Evolutionary conservation across 2,797 vertebrate species (phyloP), one percentile per base, ranked within the genome.

Genomic region (Threskiornis aethiopicus): DNA sequence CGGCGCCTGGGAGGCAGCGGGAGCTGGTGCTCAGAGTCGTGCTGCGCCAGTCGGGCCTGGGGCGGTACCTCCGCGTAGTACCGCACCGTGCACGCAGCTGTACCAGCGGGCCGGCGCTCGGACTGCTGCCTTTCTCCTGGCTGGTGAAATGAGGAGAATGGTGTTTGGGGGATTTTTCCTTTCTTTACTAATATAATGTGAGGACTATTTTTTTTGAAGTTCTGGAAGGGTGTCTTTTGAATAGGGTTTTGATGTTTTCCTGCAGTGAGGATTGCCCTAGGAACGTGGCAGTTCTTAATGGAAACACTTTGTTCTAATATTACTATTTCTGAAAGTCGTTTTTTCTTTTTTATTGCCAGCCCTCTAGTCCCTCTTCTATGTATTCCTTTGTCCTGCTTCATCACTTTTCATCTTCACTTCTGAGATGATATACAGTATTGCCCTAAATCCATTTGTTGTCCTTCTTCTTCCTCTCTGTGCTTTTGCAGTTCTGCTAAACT

Each of bases 71-170:
- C 25, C 2, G 1, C 7, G 2, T 28, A 10, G 14, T 8, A 8
- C 31, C 3, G 1, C 7, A 6, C 42, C 1, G 2, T 9, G 31
- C 13, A 4, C 5, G 6, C 1, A 4, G 21, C 10, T 7, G 22
- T 33, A 20, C 29, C 13, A 3, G n/a, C 5, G 4, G 10, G 35
- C 41, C 14, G 6, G 42, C 1, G 4, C 51, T n/a, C 4, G 6
- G 15, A 3, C 28, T 31, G 47, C 33, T 4, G 41, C 26, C 62
- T 35, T 19, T 16, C 24, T 73, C 20, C 33, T 26, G 6, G 15
- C 19, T 41, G n/a, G 54, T 55, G 61, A 37, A 20, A 19, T 19
- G 35, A 41, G 35, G 37, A 67, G 35, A 26, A 49, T 8, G 22
- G 33, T 16, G 9, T 44, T n/a, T 35, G 54, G 10, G 16, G 28